Base-by-base conservation (phyloP, 2,797 vertebrate genomes). In the Echiichthys vipera region DNA sequence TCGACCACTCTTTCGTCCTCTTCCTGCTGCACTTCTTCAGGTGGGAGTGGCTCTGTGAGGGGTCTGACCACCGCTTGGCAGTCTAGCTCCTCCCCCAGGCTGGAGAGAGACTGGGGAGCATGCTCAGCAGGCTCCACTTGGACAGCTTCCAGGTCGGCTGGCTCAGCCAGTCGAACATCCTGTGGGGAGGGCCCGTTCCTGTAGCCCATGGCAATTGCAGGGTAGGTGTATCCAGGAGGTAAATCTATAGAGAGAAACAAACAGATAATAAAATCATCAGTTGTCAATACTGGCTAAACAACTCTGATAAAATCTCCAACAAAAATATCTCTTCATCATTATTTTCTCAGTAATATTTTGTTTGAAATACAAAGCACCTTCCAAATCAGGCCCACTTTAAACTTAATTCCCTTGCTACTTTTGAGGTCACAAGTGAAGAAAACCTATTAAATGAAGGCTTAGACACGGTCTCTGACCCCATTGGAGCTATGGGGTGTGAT, bases 91-190 rank as follows among this genome's bases (percentile, higher is more conserved):
- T 93, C 94, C 55, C 85, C 93, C 15, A 96, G 68, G 2, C 91
- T 90, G 27, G 95, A 92, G 78, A 97, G 94, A 65, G 95, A 92
- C 67, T 94, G 94, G 1, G 94, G 96, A 91, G 94, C 94, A 1
- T 95, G 95, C 78, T 94, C 95, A 27, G 94, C 92, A 42, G 96
- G 93, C n/a, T 95, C 90, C 7, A 90, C 91, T 89, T 96, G 96
- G 91, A 98, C 95, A 57, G 96, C 92, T 92, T 96, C 92, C 64
- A 97, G 92, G 81, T 96, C 95, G 0, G 93, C 94, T 27, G 96
- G 95, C 88, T 96, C 95, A 18, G 95, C 94, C 27, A 97, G 93
- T 77, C 84, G 96, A 36, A 93, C 84, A 10, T 94, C 92, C 65
- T 94, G 93, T 59, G 95, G 88, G 62, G 95, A 91, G 10, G 95